Percentiles rank a stretch among this genome's conserved stretches.
Conservation (phyloP, 2,888 invertebrate species). For the Cerceris ruficornis region DNA sequence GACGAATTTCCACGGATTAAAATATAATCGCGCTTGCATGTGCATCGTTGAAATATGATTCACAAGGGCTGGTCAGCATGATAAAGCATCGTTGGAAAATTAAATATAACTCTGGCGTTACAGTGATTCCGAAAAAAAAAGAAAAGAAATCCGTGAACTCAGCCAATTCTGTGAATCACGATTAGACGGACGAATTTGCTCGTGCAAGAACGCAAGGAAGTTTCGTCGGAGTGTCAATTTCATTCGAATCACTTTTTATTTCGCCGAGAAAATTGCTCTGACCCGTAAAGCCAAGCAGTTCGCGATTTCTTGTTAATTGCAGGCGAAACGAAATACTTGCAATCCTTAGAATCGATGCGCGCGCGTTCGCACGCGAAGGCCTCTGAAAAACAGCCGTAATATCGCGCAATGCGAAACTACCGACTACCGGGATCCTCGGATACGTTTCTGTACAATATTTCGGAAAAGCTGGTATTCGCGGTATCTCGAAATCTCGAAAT, state of each 20-base stretch:
- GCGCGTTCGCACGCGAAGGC: slow-evolving; percentile 65
- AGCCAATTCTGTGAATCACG: too few relatives aligned
- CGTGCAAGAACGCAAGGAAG: background rate
- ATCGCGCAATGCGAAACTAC: slow-evolving; percentile 37
- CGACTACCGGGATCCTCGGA: slow-evolving; percentile 12
- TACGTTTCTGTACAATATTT: background rate
- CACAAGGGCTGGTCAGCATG: background rate
- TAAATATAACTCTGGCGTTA: background rate
- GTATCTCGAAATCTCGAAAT: too few relatives aligned
- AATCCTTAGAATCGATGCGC: slow-evolving; percentile 43
- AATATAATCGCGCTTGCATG: slow-evolving; percentile 29
- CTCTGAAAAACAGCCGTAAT: slow-evolving; percentile 38
- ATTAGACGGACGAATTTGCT: too few relatives aligned
- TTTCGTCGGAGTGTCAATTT: background rate
- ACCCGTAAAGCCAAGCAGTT: slow-evolving; percentile 37
- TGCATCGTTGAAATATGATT: slow-evolving; percentile 29
- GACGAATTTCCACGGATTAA: slow-evolving; percentile 10
- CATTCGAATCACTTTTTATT: background rate
- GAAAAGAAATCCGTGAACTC: too few relatives aligned
- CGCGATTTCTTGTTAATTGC: slow-evolving; percentile 52
- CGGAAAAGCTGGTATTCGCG: background rate
- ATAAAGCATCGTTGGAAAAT: background rate
- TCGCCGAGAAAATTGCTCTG: slow-evolving; percentile 34
- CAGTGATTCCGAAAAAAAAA: too few relatives aligned
- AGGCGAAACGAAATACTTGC: slow-evolving; percentile 26